Percentiles rank a stretch among this genome's conserved stretches.
phyloP scores from a whole-genome alignment of 2,113 vertebrate species.

The Mus pahari region DNA sequence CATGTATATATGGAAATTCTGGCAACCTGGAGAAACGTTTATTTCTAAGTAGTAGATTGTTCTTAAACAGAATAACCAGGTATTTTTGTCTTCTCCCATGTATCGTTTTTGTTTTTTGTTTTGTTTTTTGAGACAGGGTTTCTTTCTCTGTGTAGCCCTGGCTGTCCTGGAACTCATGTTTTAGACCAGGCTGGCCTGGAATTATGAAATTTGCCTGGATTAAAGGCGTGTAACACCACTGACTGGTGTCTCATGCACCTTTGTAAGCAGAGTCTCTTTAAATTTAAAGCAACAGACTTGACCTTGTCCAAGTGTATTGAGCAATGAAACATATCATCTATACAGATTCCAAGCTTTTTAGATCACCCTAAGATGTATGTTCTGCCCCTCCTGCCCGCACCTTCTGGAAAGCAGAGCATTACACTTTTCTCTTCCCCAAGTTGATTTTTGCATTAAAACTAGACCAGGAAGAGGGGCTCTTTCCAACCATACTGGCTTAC shows the following conservation, averaged over 20 bases:
- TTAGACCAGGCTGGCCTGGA: too few relatives aligned
- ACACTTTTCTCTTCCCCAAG: neutral
- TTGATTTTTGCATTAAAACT: neutral
- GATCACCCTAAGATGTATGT: neutral
- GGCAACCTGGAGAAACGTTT: neutral
- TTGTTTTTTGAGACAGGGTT: too few relatives aligned
- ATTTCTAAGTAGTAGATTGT: conserved; percentile 43
- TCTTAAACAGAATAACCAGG: neutral
- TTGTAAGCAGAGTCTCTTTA: neutral
- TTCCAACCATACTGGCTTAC: neutral
- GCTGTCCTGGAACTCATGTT: too few relatives aligned
- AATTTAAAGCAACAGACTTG: conserved; percentile 48
- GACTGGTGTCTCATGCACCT: neutral
- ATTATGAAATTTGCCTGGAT: too few relatives aligned
- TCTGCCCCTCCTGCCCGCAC: neutral
- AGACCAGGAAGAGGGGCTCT: neutral
- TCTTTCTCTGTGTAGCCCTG: too few relatives aligned
- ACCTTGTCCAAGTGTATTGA: neutral
- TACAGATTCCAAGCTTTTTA: neutral
- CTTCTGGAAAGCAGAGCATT: neutral
- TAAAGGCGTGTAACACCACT: too few relatives aligned
- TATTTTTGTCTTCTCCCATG: conserved; percentile 18
- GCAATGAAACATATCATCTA: neutral
- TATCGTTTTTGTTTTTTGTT: too few relatives aligned
- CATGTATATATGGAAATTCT: neutral